Percentiles rank a stretch among this genome's conserved stretches.
Conservation (phyloP, 2,113 vertebrate genomes). For the Pholis gunnellus region DNA sequence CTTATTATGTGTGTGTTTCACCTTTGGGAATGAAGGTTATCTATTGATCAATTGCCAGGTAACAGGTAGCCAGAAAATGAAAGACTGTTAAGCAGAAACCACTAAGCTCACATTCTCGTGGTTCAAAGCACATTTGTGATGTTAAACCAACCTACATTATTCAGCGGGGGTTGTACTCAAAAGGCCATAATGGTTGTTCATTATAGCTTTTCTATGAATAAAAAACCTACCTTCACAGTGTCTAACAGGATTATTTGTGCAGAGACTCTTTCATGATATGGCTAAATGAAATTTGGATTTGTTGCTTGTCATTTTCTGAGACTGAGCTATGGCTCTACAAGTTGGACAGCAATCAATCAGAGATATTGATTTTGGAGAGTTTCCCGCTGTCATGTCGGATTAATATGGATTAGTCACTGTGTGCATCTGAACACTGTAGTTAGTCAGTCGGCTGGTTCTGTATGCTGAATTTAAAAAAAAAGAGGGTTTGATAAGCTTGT, state of each 20-base stretch:
- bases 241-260: slow-evolving; percentile 23
- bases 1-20: slow-evolving; percentile 13
- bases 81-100: slow-evolving; percentile 21
- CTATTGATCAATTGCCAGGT: slow-evolving; percentile 28
- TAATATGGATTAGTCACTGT: slow-evolving; percentile 75
- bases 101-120: background rate
- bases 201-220: slow-evolving; percentile 1
- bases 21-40: slow-evolving; percentile 50
- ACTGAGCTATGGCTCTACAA: slow-evolving; percentile 28
- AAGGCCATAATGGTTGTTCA: background rate
- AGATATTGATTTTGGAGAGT: slow-evolving; percentile 67
- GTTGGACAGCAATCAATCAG: slow-evolving; percentile 73
- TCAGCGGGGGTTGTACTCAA: background rate
- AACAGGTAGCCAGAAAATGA: slow-evolving; percentile 17
- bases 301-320: slow-evolving; percentile 48
- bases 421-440: slow-evolving; percentile 61
- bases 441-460: slow-evolving; percentile 56
- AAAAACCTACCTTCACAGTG: background rate
- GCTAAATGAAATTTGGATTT: slow-evolving; percentile 29
- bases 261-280: slow-evolving; percentile 2
- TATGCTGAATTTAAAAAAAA: slow-evolving; percentile 43
- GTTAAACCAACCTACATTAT: background rate
- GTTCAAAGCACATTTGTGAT: slow-evolving; percentile 20
- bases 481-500: slow-evolving; percentile 60
- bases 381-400: slow-evolving; percentile 72